Evolutionary conservation across 2,888 invertebrate species (phyloP).

Genomic region (Oxycera nigricornis): DNA sequence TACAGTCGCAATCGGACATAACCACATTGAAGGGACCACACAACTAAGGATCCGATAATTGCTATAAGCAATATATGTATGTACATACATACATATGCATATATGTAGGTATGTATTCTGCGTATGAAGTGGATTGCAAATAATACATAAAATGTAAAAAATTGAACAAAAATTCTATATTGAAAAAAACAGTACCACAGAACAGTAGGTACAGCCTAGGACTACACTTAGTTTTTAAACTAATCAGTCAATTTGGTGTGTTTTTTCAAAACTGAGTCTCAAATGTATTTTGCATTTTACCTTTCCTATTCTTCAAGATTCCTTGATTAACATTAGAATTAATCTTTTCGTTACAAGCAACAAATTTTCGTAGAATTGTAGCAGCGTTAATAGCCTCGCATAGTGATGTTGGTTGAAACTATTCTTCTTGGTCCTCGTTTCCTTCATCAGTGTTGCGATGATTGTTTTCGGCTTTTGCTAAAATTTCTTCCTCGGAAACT

Average conservation of each 20-base stretch:
- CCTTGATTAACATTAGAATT: background rate
- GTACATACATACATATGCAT: too few species aligned
- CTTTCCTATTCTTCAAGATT: background rate
- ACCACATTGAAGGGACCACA: too few species aligned
- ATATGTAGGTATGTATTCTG: too few species aligned
- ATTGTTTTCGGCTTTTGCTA: constrained; percentile 8
- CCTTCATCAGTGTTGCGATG: constrained; percentile 17
- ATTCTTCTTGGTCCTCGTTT: constrained; percentile 12
- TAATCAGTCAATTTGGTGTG: too few species aligned
- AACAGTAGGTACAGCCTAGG: too few species aligned
- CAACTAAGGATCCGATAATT: too few species aligned
- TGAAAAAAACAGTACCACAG: too few species aligned
- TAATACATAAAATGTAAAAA: too few species aligned
- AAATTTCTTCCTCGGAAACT: constrained; percentile 3
- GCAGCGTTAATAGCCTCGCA: constrained; percentile 9
- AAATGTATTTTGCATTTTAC: constrained; percentile 16
- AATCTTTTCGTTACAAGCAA: constrained; percentile 12
- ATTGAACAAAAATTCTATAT: too few species aligned
- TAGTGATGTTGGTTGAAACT: constrained; percentile 9
- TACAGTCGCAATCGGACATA: too few species aligned
- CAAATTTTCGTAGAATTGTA: background rate
- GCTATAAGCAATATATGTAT: too few species aligned
- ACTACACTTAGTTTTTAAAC: background rate
- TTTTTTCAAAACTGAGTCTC: background rate
- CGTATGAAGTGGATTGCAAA: too few species aligned